Base-by-base conservation (phyloP, 2,888 invertebrate species). In the Plusia festucae region DNA sequence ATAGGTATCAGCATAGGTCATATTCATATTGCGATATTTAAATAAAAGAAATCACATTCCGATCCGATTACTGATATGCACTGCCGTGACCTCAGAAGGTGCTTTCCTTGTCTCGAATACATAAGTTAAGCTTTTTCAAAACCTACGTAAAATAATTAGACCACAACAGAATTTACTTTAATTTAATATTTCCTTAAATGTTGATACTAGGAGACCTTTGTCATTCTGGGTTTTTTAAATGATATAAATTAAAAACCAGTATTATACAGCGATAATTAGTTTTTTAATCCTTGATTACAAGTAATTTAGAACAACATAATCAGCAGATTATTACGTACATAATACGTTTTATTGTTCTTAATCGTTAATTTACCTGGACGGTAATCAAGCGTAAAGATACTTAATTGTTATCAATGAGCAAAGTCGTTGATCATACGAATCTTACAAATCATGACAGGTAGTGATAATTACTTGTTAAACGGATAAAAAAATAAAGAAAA, bases 361-460 rank as follows among this genome's bases (percentile, higher is more conserved):
- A 40, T 40, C n/a, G 4, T 40, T 40, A 40, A 7, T 4, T 40
- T n/a, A 40, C n/a, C 40, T 40, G n/a, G 40, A n/a, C 40, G n/a
- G 40, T n/a, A 40, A n/a, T n/a, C 40, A n/a, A 40, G n/a, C 40
- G 40, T 40, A 13, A 40, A 40, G 40, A 40, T 40, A 40, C n/a
- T 13, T n/a, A 40, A 40, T 40, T n/a, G n/a, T 40, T 40, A 40
- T 40, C 40, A 40, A n/a, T 0, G 6, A 8, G 4, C 11, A 18
- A 18, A 16, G 46, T 16, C 46, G 11, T 49, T 49, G 11, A 20
- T 49, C 20, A 49, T 4, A 49, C 0, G 3, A 18, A 49, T 18
- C 20, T 49, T 8, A 49, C 3, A 49, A 18, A 49, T 11, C 18
- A 18, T 49, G 9, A 20, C 46, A 11, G 18, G 46, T 49, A 0